phyloP scores from a whole-genome alignment of 2,797 vertebrate genomes.

The Poeciliopsis gracilis region DNA sequence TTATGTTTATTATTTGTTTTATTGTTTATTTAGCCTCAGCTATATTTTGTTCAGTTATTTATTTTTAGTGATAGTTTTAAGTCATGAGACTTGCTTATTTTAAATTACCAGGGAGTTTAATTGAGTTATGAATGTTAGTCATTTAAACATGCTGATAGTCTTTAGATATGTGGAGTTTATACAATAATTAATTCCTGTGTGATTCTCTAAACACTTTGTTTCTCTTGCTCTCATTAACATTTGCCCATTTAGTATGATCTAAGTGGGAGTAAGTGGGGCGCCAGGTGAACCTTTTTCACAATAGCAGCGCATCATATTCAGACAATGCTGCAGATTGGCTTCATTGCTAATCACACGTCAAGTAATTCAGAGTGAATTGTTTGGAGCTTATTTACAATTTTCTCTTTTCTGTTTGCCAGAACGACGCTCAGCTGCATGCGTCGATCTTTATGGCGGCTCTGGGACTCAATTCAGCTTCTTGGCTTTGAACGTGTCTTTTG shows the following conservation, averaged over 20 bases:
- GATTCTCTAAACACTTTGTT: constrained; percentile 89
- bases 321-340: constrained; percentile 10
- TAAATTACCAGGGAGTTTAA: background rate
- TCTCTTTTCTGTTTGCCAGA: constrained; percentile 47
- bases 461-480: constrained; percentile 83
- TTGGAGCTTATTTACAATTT: constrained; percentile 17
- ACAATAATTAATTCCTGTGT: constrained; percentile 71
- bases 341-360: constrained; percentile 9
- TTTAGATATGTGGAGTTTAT: background rate
- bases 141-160: background rate
- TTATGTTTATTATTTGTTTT: background rate
- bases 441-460: constrained; percentile 90
- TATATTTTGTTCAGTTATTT: background rate
- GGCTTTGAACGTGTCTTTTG: constrained; percentile 16
- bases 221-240: constrained; percentile 90
- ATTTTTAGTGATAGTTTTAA: background rate
- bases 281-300: constrained; percentile 77
- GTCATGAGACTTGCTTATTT: background rate
- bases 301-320: constrained; percentile 7
- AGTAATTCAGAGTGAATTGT: constrained; percentile 13
- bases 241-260: constrained; percentile 83
- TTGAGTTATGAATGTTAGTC: background rate
- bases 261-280: constrained; percentile 81
- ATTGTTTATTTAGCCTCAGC: background rate
- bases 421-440: constrained; percentile 90